Base-by-base conservation (phyloP, 2,888 invertebrate species). In the Spilarctia lutea region DNA sequence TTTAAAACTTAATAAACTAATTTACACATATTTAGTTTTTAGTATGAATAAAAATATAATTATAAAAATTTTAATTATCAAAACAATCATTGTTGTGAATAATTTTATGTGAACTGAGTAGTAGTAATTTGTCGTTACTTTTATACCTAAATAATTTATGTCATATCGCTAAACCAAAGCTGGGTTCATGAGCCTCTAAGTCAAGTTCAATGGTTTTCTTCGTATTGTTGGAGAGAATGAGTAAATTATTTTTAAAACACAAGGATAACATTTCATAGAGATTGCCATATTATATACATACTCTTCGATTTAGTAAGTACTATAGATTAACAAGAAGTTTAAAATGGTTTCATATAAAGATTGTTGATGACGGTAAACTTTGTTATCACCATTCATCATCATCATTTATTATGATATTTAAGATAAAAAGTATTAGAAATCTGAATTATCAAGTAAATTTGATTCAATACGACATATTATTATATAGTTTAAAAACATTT, bases 21-120 rank as follows among this genome's bases (percentile, higher is more conserved):
- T 68, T 48, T 48, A 68, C 48, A 48, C 48, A 68, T 68, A 68
- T 68, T 24, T 48, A 48, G 24, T 67, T 45, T 20, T 30, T 2
- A 68, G 68, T 48, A 33, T 48, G 68, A 68, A 48, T 30, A 68
- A 48, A 68, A 68, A 68, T 48, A 48, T 48, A 20, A 30, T 68
- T 33, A 24, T 68, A 48, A 48, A 45, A 48, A 48, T 33, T 45
- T 13, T 71, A 63, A 63, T 63, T 30, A 60, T 42, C 30, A 71
- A 71, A 63, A 45, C 30, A 60, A 45, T 60, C 20, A 52, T 48
- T 4, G 52, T 52, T 27, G 8, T 56, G 56, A 66, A 72, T 20
- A 56, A 56, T 35, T 27, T 8, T n/a, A 71, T n/a, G 35, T 13
- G 13, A 27, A 48, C 45, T 48, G 39, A 20, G 42, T 42, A 48